Evolutionary conservation across 2,113 vertebrate species (phyloP).

Genomic region (Melanotaenia duboulayi): DNA sequence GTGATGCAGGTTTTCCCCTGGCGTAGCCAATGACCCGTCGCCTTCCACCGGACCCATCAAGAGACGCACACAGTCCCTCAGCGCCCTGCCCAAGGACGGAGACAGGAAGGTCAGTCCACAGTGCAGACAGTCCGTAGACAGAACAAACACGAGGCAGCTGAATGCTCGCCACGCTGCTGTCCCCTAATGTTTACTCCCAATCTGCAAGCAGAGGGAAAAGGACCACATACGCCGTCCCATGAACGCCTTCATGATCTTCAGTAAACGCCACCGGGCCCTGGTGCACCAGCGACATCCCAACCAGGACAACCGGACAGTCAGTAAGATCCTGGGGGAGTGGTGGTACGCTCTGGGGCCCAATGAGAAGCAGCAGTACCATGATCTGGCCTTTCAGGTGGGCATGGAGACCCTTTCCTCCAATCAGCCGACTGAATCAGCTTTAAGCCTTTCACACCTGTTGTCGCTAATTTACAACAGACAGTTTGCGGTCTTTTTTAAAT

Average conservation of each 20-base stretch:
- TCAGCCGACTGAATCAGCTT: too few species aligned
- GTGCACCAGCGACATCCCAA: slow-evolving; percentile 95
- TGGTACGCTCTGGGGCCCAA: slow-evolving; percentile 93
- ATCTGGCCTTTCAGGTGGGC: slow-evolving; percentile 92
- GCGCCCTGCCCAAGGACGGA: slow-evolving; percentile 90
- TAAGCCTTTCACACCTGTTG: too few species aligned
- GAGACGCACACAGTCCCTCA: slow-evolving; percentile 92
- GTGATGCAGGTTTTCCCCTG: slow-evolving; percentile 85
- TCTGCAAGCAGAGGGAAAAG: slow-evolving; percentile 86
- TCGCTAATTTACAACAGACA: too few species aligned
- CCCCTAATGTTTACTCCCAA: not conserved
- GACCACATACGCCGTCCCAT: slow-evolving; percentile 94
- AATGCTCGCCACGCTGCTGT: not conserved
- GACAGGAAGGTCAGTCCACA: slow-evolving; percentile 87
- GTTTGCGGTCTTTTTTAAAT: too few species aligned
- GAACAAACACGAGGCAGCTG: not conserved
- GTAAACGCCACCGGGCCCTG: slow-evolving; percentile 91
- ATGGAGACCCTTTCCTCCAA: not conserved
- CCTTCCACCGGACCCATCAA: slow-evolving; percentile 85
- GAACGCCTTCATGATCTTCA: slow-evolving; percentile 98
- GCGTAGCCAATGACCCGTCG: slow-evolving; percentile 84
- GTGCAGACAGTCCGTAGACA: fast-evolving
- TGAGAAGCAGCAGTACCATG: slow-evolving; percentile 96
- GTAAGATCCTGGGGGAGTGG: slow-evolving; percentile 96
- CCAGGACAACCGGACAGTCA: slow-evolving; percentile 95